Base-by-base conservation (phyloP, 2,888 invertebrate species). In the Caenorhabditis zanzibari region DNA sequence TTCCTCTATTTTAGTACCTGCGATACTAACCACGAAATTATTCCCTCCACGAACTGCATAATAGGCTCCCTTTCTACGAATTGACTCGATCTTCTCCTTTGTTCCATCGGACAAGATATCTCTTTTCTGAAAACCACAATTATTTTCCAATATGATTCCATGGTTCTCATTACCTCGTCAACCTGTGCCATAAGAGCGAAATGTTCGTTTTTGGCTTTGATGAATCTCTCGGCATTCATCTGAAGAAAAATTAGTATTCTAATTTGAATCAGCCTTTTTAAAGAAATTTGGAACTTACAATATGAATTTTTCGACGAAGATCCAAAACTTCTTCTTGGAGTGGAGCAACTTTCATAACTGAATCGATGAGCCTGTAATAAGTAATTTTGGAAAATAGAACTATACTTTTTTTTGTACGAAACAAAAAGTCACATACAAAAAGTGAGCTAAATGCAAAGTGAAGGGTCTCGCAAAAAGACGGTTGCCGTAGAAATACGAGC, bases 371-470 rank as follows among this genome's bases (percentile, higher is more conserved):
- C 24, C 54, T 54, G 26, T 26, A 54, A 54, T 26, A 14, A 12
- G 2, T 26, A 24, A 26, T 26, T 54, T 54, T 12, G 10, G 32
- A 47, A 14, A 58, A 22, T 32, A 41, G 28, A 9, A 49, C 12
- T 2, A 56, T 32, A 52, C n/a, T n/a, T 44, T 22, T 28, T 66
- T 44, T 75, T 66, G 22, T 14, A 41, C 28, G 58, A 32, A 75
- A 75, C 73, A 73, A 73, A 49, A 69, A 77, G 68, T 68, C 76
- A 59, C n/a, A n/a, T n/a, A n/a, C 32, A 59, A 68, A 68, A 76
- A 52, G 52, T 41, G 26, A 19, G 52, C 14, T 35, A 52, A 77
- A 77, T 69, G 69, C 63, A 35, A 69, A 68, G 77, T 69, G 77
- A 77, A 63, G 54, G 69, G 61, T 32, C 28, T 10, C n/a, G 59